Evolutionary conservation across 2,797 vertebrate species (phyloP).

Genomic region (Dryobates pubescens): DNA sequence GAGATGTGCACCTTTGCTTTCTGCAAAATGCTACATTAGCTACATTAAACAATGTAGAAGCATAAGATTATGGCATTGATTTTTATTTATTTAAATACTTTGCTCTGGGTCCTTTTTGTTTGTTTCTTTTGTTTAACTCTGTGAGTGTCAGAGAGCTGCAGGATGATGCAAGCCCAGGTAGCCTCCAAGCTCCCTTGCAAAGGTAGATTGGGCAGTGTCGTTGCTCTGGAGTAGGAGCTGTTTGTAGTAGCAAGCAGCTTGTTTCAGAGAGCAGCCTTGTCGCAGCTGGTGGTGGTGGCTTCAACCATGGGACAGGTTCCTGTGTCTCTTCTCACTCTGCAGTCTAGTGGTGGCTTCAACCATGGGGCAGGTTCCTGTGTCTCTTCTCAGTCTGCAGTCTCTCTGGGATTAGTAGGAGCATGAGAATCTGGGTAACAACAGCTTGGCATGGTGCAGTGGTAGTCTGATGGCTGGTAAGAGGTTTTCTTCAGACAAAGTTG

Average conservation of each 20-base stretch:
- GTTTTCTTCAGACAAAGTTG: not conserved
- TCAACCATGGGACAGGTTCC: not conserved
- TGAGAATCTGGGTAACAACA: fast-evolving
- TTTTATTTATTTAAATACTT: fast-evolving
- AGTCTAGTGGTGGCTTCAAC: fast-evolving
- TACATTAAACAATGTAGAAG: not conserved
- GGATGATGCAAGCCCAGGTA: not conserved
- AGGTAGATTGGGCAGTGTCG: not conserved
- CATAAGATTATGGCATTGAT: not conserved
- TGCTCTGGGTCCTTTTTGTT: too few relatives aligned
- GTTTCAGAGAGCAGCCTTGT: not conserved
- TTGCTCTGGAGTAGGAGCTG: not conserved
- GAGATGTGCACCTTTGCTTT: not conserved
- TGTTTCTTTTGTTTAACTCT: not conserved
- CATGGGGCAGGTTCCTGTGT: fast-evolving
- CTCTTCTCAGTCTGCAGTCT: fast-evolving
- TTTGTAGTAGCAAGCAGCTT: not conserved
- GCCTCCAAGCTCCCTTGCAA: not conserved
- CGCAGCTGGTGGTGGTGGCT: not conserved
- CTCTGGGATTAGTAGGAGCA: not conserved
- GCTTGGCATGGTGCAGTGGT: not conserved
- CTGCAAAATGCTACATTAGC: not conserved
- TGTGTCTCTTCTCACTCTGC: fast-evolving
- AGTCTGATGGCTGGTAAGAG: not conserved
- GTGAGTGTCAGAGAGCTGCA: not conserved